Base-by-base conservation (phyloP, 2,113 vertebrate species). In the Clarias magur region DNA sequence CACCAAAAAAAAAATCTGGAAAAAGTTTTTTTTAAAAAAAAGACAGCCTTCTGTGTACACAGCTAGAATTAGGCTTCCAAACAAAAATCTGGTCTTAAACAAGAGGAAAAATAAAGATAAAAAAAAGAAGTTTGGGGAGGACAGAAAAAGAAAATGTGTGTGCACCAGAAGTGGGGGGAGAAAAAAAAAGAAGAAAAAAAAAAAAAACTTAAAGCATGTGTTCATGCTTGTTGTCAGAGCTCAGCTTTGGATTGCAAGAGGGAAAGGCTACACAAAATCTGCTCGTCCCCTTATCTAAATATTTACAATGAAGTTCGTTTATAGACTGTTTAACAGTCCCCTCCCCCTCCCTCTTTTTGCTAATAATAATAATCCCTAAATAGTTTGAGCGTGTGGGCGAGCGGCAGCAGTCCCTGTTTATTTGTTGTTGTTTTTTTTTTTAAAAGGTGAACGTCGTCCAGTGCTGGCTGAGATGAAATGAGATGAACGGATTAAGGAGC, bases 301-400 rank as follows among this genome's bases (percentile, higher is more conserved):
- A 99, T 98, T 98, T 99, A 99, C 98, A 99, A 93, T 94, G 92
- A 94, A 97, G 95, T 94, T 96, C 93, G 96, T 97, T 96, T 97
- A 94, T 57, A 78, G 38, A 94, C 98, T 98, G 97, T 97, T 97
- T 96, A 94, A 98, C 97, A 98, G 95, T 96, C 97, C 96, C 93
- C 82, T 54, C 80, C 21, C 48, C 48, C 48, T 48, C 48, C 48
- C 48, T 48, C 48, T 48, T 6, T 42, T 81, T 81, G 83, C 83
- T 81, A 82, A 83, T 25, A 60, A 48, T 19, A 19, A 48, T 19
- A 19, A 54, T 56, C 72, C 60, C 72, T 67, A 67, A 80, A 88
- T 86, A 86, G 87, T 90, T 90, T 88, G 90, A 48, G 48, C 48
- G 78, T 87, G 88, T 87, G 90, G 88, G 89, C 83, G 86, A 86